Percentiles rank a stretch among this genome's conserved stretches.
phyloP scores from a whole-genome alignment of 1,140 invertebrate genomes.

The Hyles euphorbiae region DNA sequence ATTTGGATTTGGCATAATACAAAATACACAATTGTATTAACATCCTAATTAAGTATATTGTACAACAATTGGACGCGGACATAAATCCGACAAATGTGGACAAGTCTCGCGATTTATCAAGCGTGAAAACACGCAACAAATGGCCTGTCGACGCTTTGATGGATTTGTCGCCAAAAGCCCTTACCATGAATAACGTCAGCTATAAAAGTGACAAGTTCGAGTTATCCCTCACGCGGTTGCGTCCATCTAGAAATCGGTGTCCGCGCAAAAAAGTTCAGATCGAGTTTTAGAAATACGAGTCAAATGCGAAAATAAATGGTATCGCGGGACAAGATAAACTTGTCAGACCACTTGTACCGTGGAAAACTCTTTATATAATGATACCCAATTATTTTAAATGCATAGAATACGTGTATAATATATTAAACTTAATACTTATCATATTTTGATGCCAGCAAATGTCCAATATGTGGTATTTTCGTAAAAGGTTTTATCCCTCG shows the following conservation, averaged over 20 bases:
- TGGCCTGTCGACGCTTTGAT: slow-evolving; percentile 65
- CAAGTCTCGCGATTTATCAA: slow-evolving; percentile 57
- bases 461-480: too few species aligned
- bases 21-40: neutral
- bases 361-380: too few species aligned
- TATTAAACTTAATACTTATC: too few species aligned
- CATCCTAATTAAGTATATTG: slow-evolving; percentile 33
- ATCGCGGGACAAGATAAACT: neutral
- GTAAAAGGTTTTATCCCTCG: too few species aligned
- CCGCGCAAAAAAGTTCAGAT: slow-evolving; percentile 3
- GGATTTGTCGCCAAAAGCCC: slow-evolving; percentile 66
- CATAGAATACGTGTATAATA: too few species aligned
- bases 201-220: slow-evolving; percentile 30
- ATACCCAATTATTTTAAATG: too few species aligned
- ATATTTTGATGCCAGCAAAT: too few species aligned
- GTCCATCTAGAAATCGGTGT: slow-evolving; percentile 2
- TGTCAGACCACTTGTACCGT: neutral
- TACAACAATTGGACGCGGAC: slow-evolving; percentile 43
- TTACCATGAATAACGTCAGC: slow-evolving; percentile 41
- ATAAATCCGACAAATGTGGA: slow-evolving; percentile 62
- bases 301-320: slow-evolving; percentile 6
- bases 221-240: slow-evolving; percentile 18
- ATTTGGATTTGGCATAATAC: too few species aligned
- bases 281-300: slow-evolving; percentile 16
- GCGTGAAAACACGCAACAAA: slow-evolving; percentile 68